Conservation (phyloP, 2,113 vertebrate genomes). For the Mellivora capensis region DNA sequence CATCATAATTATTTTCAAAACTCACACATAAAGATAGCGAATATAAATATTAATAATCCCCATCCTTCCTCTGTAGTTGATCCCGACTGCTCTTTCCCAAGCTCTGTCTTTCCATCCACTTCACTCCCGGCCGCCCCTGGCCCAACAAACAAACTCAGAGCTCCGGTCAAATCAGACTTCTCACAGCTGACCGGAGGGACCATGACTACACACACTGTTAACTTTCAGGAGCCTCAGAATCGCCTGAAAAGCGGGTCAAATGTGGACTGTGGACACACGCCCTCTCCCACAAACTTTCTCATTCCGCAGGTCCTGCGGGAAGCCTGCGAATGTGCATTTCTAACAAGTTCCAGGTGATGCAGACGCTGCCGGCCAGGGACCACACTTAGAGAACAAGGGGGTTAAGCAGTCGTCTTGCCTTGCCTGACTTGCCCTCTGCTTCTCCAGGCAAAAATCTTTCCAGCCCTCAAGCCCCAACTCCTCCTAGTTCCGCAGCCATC, state of each 20-base stretch:
- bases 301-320: neutral
- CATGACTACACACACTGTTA: neutral
- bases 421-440: neutral
- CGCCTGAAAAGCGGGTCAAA: neutral
- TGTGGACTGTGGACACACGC: too few relatives aligned
- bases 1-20: neutral
- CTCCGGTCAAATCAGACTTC: neutral
- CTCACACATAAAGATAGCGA: neutral
- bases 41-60: constrained; percentile 12
- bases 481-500: neutral
- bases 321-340: neutral
- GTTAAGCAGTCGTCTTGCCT: neutral
- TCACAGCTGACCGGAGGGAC: neutral
- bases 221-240: neutral
- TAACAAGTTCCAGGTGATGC: neutral
- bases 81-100: neutral
- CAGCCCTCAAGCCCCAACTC: neutral
- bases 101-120: neutral
- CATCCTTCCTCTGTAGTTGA: neutral
- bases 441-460: neutral
- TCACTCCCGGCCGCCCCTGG: too few relatives aligned
- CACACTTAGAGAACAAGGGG: neutral
- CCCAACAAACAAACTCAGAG: neutral
- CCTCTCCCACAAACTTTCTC: neutral
- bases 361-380: neutral